Base-by-base conservation (phyloP, 2,113 vertebrate genomes). In the Condylura cristata region DNA sequence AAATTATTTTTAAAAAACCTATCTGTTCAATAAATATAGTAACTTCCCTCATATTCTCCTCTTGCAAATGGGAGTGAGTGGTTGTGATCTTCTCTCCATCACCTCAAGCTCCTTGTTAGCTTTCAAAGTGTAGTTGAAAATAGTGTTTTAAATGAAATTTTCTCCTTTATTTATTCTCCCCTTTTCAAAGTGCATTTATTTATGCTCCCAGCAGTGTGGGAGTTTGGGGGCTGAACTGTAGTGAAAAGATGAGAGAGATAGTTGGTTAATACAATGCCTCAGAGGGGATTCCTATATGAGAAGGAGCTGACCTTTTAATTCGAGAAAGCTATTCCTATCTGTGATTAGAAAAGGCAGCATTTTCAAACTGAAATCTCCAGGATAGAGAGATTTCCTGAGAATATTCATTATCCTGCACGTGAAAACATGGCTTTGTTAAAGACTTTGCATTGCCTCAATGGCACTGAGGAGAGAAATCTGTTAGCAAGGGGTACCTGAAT, bases 361-460 rank as follows among this genome's bases (percentile, higher is more conserved):
- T 83, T 91, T 78, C 30, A 44, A 79, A 83, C 51, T 20, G n/a
- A 92, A 91, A 94, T 76, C 66, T 90, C 14, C 18, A 81, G 6
- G 32, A 76, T 39, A 76, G 68, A 60, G 14, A 91, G 10, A 78
- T 66, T 92, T 97, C 39, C 63, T 75, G 51, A 89, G 37, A 84
- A 70, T 41, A 41, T 82, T 85, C 22, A 5, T 28, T 24, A 22
- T 6, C 26, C 22, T 90, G 17, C 6, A 26, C 7, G 68, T 51
- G 39, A 85, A 46, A 66, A 68, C 5, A 60, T 58, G 51, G 24
- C 34, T 89, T 90, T 61, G 14, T 86, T 74, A 75, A 61, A 66
- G 44, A 82, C 6, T 74, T 46, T 65, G 2, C 1, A 9, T 2
- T 71, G 24, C 24, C 37, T 92, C 72, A 78, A 53, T 94, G 22